Evolutionary conservation across 1,140 invertebrate genomes (phyloP).

Genomic region (Orchestia grillus): DNA sequence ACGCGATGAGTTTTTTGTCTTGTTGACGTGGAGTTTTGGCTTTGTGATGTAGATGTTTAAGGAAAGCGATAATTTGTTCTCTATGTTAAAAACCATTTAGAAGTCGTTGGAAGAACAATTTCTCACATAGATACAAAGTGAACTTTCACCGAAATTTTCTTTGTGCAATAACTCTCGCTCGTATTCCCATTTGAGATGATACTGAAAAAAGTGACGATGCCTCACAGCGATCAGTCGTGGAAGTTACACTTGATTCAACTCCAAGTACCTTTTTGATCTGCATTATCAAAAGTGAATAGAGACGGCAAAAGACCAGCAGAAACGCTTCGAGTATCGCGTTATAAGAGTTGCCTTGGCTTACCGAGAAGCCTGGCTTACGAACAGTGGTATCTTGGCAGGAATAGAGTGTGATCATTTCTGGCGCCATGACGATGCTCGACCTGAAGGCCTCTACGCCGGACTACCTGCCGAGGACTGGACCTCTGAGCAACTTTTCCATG

Average conservation of each 20-base stretch:
- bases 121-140: neutral
- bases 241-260: neutral
- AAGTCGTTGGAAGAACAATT: neutral
- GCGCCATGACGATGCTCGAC: conserved; percentile 74
- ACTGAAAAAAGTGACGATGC: neutral
- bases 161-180: neutral
- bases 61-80: neutral
- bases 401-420: neutral
- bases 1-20: neutral
- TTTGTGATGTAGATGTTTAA: neutral
- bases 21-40: neutral
- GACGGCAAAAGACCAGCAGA: neutral
- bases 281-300: neutral
- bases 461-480: conserved; percentile 76
- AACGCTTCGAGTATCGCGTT: neutral
- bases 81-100: neutral
- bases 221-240: neutral
- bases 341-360: neutral
- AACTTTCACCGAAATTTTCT: neutral
- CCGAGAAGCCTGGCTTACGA: neutral
- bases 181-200: neutral
- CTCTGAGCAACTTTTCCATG: conserved; percentile 78
- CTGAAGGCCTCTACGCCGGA: conserved; percentile 76
- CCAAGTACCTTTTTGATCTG: neutral
- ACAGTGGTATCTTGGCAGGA: neutral